Percentiles rank a stretch among this genome's conserved stretches.
Conservation (phyloP, 2,113 vertebrate species). For the Nettapus auritus region DNA sequence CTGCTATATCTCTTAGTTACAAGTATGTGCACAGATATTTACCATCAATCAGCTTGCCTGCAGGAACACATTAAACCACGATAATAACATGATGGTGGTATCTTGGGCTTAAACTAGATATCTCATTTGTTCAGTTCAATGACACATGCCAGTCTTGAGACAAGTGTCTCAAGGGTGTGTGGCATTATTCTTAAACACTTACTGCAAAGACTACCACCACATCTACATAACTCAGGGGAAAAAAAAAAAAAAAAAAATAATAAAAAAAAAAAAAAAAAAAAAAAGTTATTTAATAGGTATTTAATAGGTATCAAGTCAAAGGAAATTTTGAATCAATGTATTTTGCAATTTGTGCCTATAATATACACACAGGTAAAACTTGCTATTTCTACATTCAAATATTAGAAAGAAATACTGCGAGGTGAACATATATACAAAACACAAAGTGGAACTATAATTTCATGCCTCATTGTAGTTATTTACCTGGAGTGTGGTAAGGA, state of each 20-base stretch:
- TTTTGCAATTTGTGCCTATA: neutral
- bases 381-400: neutral
- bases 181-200: neutral
- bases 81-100: neutral
- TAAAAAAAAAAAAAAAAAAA: neutral
- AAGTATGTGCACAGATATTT: neutral
- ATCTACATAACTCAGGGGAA: neutral
- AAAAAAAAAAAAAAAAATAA: neutral
- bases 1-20: neutral
- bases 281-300: neutral
- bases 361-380: neutral
- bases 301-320: neutral
- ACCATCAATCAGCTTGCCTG: neutral
- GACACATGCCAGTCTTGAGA: neutral
- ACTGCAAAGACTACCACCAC: neutral
- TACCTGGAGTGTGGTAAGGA: neutral
- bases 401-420: fast-evolving
- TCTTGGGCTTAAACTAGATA: neutral
- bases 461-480: neutral
- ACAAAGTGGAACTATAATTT: neutral
- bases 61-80: neutral
- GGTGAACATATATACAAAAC: neutral
- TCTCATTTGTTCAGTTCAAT: neutral
- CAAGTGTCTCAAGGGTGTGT: neutral
- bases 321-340: neutral